Conservation (phyloP, 2,113 vertebrate genomes). For the Caranx melampygus region DNA sequence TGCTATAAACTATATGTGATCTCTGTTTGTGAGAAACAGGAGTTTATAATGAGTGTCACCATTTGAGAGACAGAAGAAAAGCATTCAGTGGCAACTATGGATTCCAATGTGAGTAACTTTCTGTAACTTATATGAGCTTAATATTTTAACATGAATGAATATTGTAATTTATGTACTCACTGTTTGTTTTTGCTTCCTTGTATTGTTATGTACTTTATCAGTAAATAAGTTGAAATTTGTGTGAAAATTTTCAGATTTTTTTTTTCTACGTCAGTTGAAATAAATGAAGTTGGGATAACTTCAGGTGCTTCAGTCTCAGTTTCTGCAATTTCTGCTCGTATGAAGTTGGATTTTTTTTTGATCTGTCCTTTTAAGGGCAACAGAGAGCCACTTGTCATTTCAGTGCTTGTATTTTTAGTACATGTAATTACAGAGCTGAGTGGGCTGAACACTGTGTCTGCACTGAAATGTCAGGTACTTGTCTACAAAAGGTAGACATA, state of each 20-base stretch:
- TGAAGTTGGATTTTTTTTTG: neutral
- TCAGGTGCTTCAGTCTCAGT: neutral
- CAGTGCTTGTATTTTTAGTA: conserved; percentile 32
- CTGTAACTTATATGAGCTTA: neutral
- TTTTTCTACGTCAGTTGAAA: conserved; percentile 46
- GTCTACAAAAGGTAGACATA: neutral
- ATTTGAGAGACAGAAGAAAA: no score
- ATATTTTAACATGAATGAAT: neutral
- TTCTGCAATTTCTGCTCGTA: neutral
- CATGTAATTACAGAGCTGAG: conserved; percentile 1
- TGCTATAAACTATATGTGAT: no score
- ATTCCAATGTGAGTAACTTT: conserved; percentile 9
- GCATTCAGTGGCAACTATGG: neutral
- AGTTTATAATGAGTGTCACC: no score
- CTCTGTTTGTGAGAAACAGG: no score
- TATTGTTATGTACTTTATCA: conserved; percentile 18
- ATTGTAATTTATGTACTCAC: conserved; percentile 32
- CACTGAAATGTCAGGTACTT: neutral
- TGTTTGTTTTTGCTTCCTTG: neutral
- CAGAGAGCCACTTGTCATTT: conserved; percentile 1
- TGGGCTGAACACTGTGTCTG: neutral
- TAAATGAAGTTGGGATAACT: conserved; percentile 46
- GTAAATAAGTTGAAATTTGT: neutral
- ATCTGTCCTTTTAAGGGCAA: neutral
- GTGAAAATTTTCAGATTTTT: conserved; percentile 42